Conservation (phyloP, 1,140 invertebrate genomes). For the Caenorhabditis latens region DNA sequence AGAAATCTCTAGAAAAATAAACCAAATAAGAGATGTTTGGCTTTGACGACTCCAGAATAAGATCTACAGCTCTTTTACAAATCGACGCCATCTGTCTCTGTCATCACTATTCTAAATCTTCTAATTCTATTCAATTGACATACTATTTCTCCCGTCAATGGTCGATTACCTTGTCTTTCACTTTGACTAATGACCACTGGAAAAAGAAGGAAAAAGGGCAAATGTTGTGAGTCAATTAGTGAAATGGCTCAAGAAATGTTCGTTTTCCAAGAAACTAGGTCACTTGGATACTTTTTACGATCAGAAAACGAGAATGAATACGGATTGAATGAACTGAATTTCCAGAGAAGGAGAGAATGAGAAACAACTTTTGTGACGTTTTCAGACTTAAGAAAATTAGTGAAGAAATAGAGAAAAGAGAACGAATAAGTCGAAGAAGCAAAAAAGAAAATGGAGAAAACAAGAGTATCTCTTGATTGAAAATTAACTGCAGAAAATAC, state of each 20-base stretch:
- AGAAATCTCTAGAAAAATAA: too few species aligned
- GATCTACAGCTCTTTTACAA: too few species aligned
- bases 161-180: constrained; percentile 46
- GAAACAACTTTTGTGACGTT: not conserved
- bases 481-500: constrained; percentile 40
- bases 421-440: not conserved
- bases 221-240: constrained; percentile 23
- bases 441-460: not conserved
- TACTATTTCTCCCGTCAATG: not conserved
- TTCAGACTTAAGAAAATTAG: constrained; percentile 4
- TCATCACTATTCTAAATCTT: constrained; percentile 11
- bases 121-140: not conserved
- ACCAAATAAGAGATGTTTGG: too few species aligned
- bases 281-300: not conserved
- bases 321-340: too few species aligned
- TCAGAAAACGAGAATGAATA: too few species aligned
- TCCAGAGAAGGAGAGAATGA: not conserved
- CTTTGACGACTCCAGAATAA: too few species aligned
- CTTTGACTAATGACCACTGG: constrained; percentile 23
- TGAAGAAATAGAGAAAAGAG: constrained; percentile 13
- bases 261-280: not conserved
- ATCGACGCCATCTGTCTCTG: constrained; percentile 16
- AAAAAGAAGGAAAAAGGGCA: constrained; percentile 14
- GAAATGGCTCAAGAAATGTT: not conserved
- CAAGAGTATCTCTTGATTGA: constrained; percentile 21